Evolutionary conservation across 2,113 vertebrate species (phyloP).

Genomic region (Lanius ludovicianus): DNA sequence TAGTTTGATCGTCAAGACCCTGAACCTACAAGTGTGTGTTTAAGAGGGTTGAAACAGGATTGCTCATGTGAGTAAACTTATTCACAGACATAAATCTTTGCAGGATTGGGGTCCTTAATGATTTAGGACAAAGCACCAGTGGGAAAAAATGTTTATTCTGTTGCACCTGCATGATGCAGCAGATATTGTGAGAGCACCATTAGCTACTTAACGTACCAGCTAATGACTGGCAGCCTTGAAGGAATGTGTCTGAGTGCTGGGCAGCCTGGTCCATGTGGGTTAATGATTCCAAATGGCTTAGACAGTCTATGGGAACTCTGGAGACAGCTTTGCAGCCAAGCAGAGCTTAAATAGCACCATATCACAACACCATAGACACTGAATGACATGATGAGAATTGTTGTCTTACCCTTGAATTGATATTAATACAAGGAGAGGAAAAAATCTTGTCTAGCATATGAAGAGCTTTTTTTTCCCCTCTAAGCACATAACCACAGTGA

Average conservation of each 20-base stretch:
- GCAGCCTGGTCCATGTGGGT: conserved; percentile 37
- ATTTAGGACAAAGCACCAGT: conserved; percentile 31
- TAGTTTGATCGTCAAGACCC: background rate
- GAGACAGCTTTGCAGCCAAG: background rate
- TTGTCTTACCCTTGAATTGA: conserved; percentile 27
- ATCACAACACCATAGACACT: background rate
- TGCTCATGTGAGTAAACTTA: conserved; percentile 41
- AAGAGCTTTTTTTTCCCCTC: background rate
- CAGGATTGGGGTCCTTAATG: conserved; percentile 32
- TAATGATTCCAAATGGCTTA: conserved; percentile 53
- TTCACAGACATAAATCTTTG: conserved; percentile 43
- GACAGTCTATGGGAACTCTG: background rate
- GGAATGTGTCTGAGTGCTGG: conserved; percentile 54
- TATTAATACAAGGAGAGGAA: conserved; percentile 1
- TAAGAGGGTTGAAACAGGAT: background rate
- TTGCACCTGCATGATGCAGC: conserved; percentile 73
- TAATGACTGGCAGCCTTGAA: conserved; percentile 76
- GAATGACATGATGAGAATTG: background rate
- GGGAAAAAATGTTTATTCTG: conserved; percentile 62
- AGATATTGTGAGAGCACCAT: conserved; percentile 74
- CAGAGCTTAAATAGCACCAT: background rate
- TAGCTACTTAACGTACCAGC: conserved; percentile 82
- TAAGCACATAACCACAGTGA: conserved; percentile 2
- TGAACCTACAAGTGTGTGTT: background rate
- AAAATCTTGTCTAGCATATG: background rate